Evolutionary conservation across 2,888 invertebrate species (phyloP).

Genomic region (Mesodorylaimus sp.): DNA sequence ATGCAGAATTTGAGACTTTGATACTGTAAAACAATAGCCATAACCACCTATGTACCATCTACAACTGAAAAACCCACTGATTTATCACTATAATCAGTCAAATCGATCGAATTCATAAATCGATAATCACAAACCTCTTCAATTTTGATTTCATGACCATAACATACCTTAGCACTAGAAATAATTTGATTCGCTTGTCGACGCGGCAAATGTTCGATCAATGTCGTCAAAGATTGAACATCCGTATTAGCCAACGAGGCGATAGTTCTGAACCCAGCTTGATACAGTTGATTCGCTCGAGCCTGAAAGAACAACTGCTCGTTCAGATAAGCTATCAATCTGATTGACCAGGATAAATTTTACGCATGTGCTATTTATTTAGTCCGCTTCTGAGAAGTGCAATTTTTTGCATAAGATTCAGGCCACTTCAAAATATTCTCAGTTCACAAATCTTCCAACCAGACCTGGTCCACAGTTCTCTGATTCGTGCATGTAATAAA

Average conservation of each 20-base stretch:
- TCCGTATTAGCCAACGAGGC: slow-evolving; percentile 55
- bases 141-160: slow-evolving; percentile 20
- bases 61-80: too few species aligned
- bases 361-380: background rate
- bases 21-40: too few species aligned
- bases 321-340: background rate
- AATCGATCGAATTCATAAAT: slow-evolving; percentile 9
- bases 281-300: slow-evolving; percentile 60
- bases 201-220: slow-evolving; percentile 51
- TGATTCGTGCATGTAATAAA: background rate
- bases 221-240: slow-evolving; percentile 42
- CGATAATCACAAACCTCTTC: slow-evolving; percentile 13
- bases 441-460: too few species aligned
- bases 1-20: too few species aligned
- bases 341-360: too few species aligned
- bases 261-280: slow-evolving; percentile 59
- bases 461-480: background rate
- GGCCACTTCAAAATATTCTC: background rate
- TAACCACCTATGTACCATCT: too few species aligned
- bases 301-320: slow-evolving; percentile 39
- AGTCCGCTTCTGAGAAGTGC: background rate
- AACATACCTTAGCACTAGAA: slow-evolving; percentile 59
- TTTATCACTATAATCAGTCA: too few species aligned
- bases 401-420: background rate
- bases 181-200: slow-evolving; percentile 59